Percentiles rank a stretch among this genome's conserved stretches.
Evolutionary conservation across 2,113 vertebrate species (phyloP).

Genomic region (Balaeniceps rex): DNA sequence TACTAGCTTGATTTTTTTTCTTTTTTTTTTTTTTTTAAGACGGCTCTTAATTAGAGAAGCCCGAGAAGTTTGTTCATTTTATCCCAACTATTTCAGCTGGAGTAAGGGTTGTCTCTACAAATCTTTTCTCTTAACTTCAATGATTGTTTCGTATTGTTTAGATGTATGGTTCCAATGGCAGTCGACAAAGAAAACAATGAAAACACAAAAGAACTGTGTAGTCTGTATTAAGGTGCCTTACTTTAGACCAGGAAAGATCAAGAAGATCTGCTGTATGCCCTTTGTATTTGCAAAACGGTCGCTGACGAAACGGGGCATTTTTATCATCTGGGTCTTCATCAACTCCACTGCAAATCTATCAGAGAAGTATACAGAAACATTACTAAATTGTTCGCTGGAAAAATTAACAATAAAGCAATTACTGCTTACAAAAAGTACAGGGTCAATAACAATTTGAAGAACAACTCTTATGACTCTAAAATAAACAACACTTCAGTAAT

Average conservation of each 20-base stretch:
- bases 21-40: background rate
- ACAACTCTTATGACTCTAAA: background rate
- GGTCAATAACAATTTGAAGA: background rate
- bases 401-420: background rate
- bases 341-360: slow-evolving; percentile 78
- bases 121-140: background rate
- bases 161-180: background rate
- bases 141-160: background rate
- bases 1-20: background rate
- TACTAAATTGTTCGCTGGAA: background rate
- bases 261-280: slow-evolving; percentile 97
- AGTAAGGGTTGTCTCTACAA: background rate
- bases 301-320: slow-evolving; percentile 90
- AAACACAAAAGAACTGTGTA: background rate
- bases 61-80: background rate
- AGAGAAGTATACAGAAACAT: background rate
- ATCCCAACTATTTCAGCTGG: background rate
- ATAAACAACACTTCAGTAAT: background rate
- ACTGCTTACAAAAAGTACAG: background rate
- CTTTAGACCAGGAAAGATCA: slow-evolving; percentile 99
- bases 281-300: slow-evolving; percentile 99
- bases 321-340: slow-evolving; percentile 95
- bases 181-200: background rate
- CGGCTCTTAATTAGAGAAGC: background rate
- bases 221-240: slow-evolving; percentile 56